phyloP scores from a whole-genome alignment of 2,113 vertebrate genomes.

The Rhinopomastus cyanomelas region DNA sequence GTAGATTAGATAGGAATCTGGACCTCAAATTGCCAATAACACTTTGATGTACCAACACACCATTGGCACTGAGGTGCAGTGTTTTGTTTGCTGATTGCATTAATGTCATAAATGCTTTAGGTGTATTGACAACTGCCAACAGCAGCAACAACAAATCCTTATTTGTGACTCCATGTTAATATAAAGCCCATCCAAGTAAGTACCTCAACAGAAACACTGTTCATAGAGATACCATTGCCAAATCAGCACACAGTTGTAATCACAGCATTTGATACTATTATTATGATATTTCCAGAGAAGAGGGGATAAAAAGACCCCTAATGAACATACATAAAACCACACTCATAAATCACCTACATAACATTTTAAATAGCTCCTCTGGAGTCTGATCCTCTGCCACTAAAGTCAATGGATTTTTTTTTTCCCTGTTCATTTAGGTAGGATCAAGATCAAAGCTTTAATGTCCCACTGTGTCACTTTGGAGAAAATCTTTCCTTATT shows the following conservation, averaged over 20 bases:
- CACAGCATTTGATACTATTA: not conserved
- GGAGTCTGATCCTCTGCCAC: not conserved
- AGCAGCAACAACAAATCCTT: not conserved
- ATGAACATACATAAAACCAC: not conserved
- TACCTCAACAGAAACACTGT: not conserved
- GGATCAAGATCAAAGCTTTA: slow-evolving; percentile 46
- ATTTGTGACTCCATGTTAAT: not conserved
- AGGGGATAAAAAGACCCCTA: not conserved
- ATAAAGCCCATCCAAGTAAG: not conserved
- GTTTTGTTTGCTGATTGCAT: not conserved
- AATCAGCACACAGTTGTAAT: not conserved
- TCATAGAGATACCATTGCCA: not conserved
- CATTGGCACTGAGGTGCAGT: not conserved
- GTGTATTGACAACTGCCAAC: not conserved
- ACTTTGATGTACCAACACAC: not conserved
- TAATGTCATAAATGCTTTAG: not conserved
- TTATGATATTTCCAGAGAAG: not conserved
- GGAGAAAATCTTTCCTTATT: slow-evolving; percentile 52
- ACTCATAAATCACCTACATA: not conserved
- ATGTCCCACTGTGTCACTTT: slow-evolving; percentile 51
- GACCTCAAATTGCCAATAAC: not conserved
- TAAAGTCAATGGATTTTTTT: slow-evolving; percentile 8
- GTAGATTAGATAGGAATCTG: not conserved
- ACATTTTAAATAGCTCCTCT: slow-evolving; percentile 8
- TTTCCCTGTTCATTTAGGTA: slow-evolving; percentile 34